phyloP scores from a whole-genome alignment of 2,113 vertebrate genomes.

The Diphyllodes magnificus region DNA sequence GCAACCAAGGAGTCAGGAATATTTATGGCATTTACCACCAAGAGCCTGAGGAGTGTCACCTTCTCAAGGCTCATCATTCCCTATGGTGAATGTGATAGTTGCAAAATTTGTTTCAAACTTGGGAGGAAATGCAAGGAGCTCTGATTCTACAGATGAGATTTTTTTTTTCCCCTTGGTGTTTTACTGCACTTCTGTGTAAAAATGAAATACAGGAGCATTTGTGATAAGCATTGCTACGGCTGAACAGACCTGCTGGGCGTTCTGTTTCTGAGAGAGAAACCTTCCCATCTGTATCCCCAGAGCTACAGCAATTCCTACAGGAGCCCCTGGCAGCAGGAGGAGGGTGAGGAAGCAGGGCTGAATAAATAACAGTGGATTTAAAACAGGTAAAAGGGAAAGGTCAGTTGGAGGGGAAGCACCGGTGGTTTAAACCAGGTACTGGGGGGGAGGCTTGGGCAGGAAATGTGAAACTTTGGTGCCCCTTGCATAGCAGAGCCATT shows the following conservation, averaged over 20 bases:
- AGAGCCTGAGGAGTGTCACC: not conserved
- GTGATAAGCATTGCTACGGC: not conserved
- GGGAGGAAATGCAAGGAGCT: not conserved
- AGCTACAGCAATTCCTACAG: not conserved
- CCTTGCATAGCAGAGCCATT: not conserved
- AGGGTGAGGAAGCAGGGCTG: not conserved
- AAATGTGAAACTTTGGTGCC: not conserved
- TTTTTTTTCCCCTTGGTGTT: not conserved
- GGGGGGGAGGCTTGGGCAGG: not conserved
- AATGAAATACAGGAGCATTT: not conserved
- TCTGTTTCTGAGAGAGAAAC: not conserved
- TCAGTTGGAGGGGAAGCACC: not conserved
- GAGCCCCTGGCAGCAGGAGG: not conserved
- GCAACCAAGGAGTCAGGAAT: not conserved
- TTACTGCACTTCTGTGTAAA: not conserved
- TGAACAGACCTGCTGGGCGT: not conserved
- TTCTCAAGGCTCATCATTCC: not conserved
- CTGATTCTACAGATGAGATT: not conserved
- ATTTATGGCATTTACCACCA: not conserved
- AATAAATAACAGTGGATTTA: not conserved
- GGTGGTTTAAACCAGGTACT: not conserved
- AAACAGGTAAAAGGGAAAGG: not conserved
- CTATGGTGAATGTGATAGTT: not conserved
- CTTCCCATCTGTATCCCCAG: not conserved
- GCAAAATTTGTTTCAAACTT: not conserved